A percentile compares a stretch with the other conserved stretches of the same genome.
Conservation (phyloP, 2,113 vertebrate species). For the Dasyurus viverrinus region DNA sequence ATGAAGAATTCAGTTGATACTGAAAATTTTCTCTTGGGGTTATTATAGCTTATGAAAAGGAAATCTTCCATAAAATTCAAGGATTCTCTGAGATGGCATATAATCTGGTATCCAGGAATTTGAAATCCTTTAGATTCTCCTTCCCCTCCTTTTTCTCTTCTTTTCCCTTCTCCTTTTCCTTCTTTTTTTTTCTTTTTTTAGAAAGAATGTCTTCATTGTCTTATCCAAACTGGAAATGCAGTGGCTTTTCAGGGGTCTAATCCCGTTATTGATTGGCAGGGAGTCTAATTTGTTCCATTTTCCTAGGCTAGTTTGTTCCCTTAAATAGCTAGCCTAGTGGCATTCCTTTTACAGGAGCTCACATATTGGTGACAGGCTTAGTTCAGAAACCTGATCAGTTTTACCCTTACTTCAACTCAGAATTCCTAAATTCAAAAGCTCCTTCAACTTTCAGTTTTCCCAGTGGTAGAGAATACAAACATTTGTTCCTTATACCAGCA, state of each 20-base stretch:
- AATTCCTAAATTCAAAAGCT: not conserved
- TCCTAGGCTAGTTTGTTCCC: not conserved
- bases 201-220: not conserved
- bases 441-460: not conserved
- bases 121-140: not conserved
- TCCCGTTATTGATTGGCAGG: not conserved
- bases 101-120: conserved; percentile 19
- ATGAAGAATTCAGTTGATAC: not conserved
- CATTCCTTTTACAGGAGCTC: not conserved
- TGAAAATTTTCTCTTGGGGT: not conserved
- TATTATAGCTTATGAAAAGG: not conserved
- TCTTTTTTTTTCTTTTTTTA: not conserved
- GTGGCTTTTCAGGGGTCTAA: not conserved
- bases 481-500: not conserved
- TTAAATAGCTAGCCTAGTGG: not conserved
- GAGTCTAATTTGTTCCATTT: not conserved
- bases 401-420: not conserved
- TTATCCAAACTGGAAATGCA: not conserved
- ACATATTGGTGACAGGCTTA: not conserved
- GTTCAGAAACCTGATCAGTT: not conserved
- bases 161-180: not conserved
- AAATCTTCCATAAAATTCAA: not conserved
- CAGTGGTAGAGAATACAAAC: not conserved
- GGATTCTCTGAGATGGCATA: not conserved
- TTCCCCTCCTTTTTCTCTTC: not conserved